phyloP scores from a whole-genome alignment of 2,888 invertebrate genomes.

The Leucophenga montana region DNA sequence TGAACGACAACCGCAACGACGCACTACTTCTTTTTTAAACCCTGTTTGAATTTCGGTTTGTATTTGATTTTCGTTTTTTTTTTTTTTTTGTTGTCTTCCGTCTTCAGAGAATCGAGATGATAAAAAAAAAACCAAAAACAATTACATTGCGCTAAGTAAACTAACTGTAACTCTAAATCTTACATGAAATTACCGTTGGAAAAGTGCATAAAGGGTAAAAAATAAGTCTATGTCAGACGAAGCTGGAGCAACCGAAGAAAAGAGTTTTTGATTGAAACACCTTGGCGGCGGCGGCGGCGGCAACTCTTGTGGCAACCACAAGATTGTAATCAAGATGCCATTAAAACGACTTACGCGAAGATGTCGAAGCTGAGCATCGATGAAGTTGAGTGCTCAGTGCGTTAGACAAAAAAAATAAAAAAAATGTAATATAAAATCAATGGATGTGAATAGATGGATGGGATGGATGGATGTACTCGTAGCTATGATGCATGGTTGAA shows the following conservation, averaged over 20 bases:
- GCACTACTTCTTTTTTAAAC: background rate
- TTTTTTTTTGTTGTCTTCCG: constrained; percentile 50
- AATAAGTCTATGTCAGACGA: background rate
- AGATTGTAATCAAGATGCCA: constrained; percentile 68
- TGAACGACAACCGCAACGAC: constrained; percentile 22
- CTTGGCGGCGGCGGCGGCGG: constrained; percentile 20
- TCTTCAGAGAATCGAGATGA: background rate
- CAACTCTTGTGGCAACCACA: constrained; percentile 51
- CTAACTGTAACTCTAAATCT: constrained; percentile 54
- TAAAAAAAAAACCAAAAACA: constrained; percentile 46
- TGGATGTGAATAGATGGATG: constrained; percentile 35
- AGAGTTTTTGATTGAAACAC: constrained; percentile 38
- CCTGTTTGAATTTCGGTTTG: no score
- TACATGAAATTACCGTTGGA: constrained; percentile 57
- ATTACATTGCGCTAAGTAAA: constrained; percentile 66
- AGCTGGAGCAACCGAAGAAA: constrained; percentile 46
- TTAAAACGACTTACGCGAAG: constrained; percentile 65
- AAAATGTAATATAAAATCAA: constrained; percentile 27
- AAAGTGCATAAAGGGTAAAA: constrained; percentile 32
- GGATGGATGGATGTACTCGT: constrained; percentile 44
- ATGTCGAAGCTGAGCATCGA: constrained; percentile 64
- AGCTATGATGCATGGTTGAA: constrained; percentile 32
- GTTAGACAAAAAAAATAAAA: constrained; percentile 52
- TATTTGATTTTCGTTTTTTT: constrained; percentile 43
- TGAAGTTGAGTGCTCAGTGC: constrained; percentile 53